Base-by-base conservation (phyloP, 1,140 invertebrate genomes). In the Zaprionus vittiger region DNA sequence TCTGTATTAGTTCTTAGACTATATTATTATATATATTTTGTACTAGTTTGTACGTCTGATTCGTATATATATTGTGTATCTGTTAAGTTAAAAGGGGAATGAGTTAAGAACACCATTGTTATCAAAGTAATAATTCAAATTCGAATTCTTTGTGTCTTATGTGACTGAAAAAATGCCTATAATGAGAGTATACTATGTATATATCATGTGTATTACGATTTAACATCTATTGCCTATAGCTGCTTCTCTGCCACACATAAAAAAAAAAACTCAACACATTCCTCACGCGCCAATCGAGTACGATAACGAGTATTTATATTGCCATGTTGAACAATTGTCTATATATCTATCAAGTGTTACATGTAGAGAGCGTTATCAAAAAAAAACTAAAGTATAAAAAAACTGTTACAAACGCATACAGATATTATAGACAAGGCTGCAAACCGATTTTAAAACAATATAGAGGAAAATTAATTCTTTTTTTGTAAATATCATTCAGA, bases 101-200 rank as follows among this genome's bases (percentile, higher is more conserved):
- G n/a, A 47, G 41, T 52, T 77, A 66, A 56, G 69, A 49, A 34
- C 70, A 73, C 49, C 54, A 73, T 68, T 68, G 75, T 73, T 77
- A 77, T 73, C 63, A 68, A 69, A 57, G 11, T 6, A 57, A 31
- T 12, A 55, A 56, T 34, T 56, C 54, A 56, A 56, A 56, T 56
- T 55, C 47, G 26, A 56, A 73, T 47, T 73, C 52, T 62, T 68
- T 68, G 70, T 77, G 75, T 77, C 71, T 77, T 77, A 77, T 28
- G 75, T 77, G 74, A 77, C 74, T 77, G 74, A 77, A 73, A 49
- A 41, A 72, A 73, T 54, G 68, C 52, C 73, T 59, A 71, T 65
- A 26, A 34, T 34, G 31, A 34, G 37, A 44, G 22, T 63, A 54
- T 59, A 28, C 9, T 28, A 59, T 31, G 56, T 60, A 60, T 37